A percentile compares a stretch with the other conserved stretches of the same genome.
These are phyloP conservation scores for Procavia capensis DNA, from an alignment of 2,113 vertebrate genomes.

Conservation along the genomic window DNA sequence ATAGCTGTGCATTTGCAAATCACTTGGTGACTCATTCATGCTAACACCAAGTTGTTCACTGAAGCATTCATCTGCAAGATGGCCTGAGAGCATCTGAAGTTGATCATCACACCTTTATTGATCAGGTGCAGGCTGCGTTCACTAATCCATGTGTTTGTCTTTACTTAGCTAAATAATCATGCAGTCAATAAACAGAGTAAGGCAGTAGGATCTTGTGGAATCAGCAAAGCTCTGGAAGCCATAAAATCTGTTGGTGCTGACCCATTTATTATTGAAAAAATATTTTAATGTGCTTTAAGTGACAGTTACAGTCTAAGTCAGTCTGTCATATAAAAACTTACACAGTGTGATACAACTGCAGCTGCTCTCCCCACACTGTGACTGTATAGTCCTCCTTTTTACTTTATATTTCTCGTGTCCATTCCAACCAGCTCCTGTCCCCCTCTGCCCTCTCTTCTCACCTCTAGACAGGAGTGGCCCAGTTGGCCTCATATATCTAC, in stretches of 20 bases:
- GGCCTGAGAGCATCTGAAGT: neutral
- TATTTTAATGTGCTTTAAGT: too few species aligned
- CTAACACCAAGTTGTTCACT: neutral
- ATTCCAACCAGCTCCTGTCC: too few species aligned
- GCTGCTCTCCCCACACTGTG: too few species aligned
- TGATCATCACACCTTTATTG: neutral
- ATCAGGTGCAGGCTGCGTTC: constrained; percentile 28
- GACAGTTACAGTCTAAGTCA: too few species aligned
- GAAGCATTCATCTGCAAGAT: neutral
- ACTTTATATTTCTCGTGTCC: too few species aligned
- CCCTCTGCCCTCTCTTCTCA: too few species aligned
- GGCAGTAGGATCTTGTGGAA: neutral
- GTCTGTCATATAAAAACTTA: too few species aligned
- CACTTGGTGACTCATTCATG: neutral
- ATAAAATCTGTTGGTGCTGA: neutral
- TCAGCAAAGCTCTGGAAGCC: neutral
- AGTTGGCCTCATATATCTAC: too few species aligned
- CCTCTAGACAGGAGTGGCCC: too few species aligned
- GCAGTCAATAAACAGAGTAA: neutral
- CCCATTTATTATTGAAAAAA: neutral
- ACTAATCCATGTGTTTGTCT: constrained; percentile 28
- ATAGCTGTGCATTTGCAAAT: neutral
- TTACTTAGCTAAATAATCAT: neutral
- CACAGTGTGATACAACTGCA: too few species aligned
- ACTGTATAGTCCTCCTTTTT: too few species aligned